These are phyloP conservation scores for Diplazon laetatorius DNA, from an alignment of 2,888 invertebrate species.

Conservation along the genomic window DNA sequence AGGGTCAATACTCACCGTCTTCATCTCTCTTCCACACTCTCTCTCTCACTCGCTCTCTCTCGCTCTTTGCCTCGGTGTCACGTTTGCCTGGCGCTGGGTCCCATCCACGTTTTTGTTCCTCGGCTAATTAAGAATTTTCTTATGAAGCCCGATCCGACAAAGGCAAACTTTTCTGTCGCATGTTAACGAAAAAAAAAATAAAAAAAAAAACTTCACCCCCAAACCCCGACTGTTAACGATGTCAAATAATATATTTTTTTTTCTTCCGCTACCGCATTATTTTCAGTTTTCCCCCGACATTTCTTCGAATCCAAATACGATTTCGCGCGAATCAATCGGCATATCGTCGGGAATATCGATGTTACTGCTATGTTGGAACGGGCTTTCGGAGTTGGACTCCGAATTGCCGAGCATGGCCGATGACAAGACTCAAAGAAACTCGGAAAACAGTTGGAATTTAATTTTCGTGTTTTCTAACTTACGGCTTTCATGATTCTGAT, in stretches of 20 bases:
- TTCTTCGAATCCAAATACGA: constrained; percentile 6
- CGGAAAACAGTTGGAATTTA: constrained; percentile 18
- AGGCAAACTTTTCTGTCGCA: constrained; percentile 37
- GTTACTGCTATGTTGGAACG: constrained; percentile 30
- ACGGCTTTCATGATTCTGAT: neutral
- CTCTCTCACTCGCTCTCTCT: constrained; percentile 9
- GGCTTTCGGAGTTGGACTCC: constrained; percentile 34
- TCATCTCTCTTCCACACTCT: constrained; percentile 5
- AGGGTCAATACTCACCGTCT: constrained; percentile 10
- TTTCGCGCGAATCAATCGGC: constrained; percentile 12
- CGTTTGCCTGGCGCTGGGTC: neutral
- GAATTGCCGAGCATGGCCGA: constrained; percentile 11
- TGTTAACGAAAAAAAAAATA: too few species aligned
- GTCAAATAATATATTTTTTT: neutral
- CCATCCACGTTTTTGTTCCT: constrained; percentile 23
- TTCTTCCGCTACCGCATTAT: neutral
- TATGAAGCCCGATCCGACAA: constrained; percentile 29
- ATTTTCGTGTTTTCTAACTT: neutral
- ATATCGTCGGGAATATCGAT: constrained; percentile 22
- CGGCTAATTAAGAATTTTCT: constrained; percentile 47
- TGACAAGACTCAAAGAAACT: neutral
- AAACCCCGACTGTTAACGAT: constrained; percentile 5
- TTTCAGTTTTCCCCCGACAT: neutral
- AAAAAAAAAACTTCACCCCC: constrained; percentile 23
- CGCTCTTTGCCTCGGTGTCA: neutral